A percentile compares a stretch with the other conserved stretches of the same genome.
Conservation (phyloP, 1,140 invertebrate species). For the Drosophila rufa region DNA sequence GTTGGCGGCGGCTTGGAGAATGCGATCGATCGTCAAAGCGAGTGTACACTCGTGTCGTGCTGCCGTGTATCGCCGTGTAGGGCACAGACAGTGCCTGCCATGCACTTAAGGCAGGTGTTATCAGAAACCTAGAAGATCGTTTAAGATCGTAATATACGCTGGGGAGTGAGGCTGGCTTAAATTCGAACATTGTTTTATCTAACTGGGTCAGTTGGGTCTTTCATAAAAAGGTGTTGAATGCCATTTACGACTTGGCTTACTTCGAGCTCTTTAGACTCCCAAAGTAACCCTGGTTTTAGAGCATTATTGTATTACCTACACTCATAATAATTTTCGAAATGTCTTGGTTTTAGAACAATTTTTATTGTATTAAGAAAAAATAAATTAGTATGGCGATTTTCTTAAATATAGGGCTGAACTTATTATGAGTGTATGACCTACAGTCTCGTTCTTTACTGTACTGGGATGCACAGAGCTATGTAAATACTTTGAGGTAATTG, state of each 20-base stretch:
- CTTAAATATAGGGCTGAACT: no score
- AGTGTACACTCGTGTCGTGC: neutral
- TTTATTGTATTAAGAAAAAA: no score
- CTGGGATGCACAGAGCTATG: slow-evolving; percentile 19
- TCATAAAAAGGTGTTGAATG: neutral
- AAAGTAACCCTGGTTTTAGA: no score
- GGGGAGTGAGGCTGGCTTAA: neutral
- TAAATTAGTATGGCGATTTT: no score
- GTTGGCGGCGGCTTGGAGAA: slow-evolving; percentile 10
- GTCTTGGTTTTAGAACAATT: no score
- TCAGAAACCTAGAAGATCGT: neutral
- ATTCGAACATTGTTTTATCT: neutral
- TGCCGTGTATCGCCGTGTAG: neutral
- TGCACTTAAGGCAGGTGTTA: neutral
- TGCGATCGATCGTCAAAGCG: slow-evolving; percentile 28
- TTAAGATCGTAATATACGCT: no score
- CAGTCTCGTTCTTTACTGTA: slow-evolving; percentile 16
- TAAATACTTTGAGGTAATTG: slow-evolving; percentile 33
- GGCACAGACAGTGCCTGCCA: slow-evolving; percentile 9
- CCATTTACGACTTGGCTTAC: neutral
- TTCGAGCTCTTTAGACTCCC: no score
- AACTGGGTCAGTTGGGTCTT: neutral
- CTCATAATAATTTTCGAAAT: no score
- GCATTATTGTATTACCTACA: no score
- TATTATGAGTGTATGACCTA: neutral